Evolutionary conservation across 2,888 invertebrate genomes (phyloP).

Genomic region (Epistrophe grossulariae): DNA sequence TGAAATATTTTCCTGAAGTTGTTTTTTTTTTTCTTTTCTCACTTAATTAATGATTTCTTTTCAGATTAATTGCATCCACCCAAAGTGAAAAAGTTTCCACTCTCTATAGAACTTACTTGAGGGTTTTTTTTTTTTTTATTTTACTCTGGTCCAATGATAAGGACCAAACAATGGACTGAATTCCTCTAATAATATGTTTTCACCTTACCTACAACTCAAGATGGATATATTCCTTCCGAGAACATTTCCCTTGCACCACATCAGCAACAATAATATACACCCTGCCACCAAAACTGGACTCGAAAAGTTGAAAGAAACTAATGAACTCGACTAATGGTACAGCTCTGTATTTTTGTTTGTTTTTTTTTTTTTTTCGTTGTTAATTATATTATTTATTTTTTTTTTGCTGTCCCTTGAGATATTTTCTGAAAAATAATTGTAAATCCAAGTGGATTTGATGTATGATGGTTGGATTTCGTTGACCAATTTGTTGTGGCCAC

Average conservation of each 20-base stretch:
- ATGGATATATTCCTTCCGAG: neutral
- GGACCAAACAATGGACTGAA: constrained; percentile 3
- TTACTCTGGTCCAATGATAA: constrained; percentile 3
- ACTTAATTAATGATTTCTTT: constrained; percentile 59
- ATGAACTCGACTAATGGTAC: constrained; percentile 57
- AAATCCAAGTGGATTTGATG: constrained; percentile 47
- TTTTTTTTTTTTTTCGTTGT: neutral
- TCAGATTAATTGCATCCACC: constrained; percentile 44
- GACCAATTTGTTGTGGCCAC: constrained; percentile 58
- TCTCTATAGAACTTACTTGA: neutral
- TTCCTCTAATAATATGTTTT: neutral
- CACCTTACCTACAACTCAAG: neutral
- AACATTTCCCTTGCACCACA: neutral
- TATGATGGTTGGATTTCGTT: constrained; percentile 40
- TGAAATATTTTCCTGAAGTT: neutral
- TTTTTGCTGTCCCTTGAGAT: constrained; percentile 19
- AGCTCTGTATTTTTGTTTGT: neutral
- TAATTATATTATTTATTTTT: neutral
- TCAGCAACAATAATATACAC: neutral
- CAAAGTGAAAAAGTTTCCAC: constrained; percentile 48
- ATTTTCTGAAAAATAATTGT: constrained; percentile 40
- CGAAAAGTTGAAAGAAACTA: constrained; percentile 47
- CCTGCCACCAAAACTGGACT: neutral
- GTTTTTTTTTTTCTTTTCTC: constrained; percentile 28
- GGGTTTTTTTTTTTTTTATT: neutral